These are phyloP conservation scores for Nudaria mundana DNA, from an alignment of 2,888 invertebrate species.

Conservation along the genomic window DNA sequence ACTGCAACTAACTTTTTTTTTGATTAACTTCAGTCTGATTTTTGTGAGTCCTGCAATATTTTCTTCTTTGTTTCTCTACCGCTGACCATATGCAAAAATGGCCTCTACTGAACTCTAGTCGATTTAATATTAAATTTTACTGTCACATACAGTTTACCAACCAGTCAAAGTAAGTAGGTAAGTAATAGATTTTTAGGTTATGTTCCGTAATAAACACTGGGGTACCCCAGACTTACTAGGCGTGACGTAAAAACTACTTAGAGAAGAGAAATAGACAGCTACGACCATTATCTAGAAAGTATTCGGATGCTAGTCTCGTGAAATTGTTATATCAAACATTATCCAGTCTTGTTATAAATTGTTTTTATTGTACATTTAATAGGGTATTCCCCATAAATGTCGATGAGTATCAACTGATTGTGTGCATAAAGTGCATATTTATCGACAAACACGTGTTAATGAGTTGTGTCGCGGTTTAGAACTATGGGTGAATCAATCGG, in stretches of 20 bases:
- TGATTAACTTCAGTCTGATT: too few relatives aligned
- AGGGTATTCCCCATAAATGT: slow-evolving; percentile 14
- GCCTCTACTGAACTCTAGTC: too few relatives aligned
- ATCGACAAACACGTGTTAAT: slow-evolving; percentile 46
- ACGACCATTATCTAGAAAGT: background rate
- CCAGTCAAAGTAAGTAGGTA: too few relatives aligned
- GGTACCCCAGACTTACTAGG: slow-evolving; percentile 9
- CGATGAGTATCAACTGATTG: slow-evolving; percentile 35
- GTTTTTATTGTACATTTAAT: slow-evolving; percentile 3
- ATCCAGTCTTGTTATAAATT: too few relatives aligned
- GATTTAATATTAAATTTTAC: too few relatives aligned
- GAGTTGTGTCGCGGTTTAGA: slow-evolving; percentile 55
- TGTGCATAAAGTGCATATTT: slow-evolving; percentile 18
- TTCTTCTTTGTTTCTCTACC: too few relatives aligned
- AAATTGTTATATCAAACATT: background rate
- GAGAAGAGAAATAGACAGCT: background rate
- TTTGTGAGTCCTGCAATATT: too few relatives aligned
- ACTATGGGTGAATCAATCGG: slow-evolving; percentile 67
- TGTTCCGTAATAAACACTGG: slow-evolving; percentile 2
- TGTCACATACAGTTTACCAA: too few relatives aligned
- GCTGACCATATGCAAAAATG: too few relatives aligned
- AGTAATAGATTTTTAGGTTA: background rate
- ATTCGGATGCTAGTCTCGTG: too few relatives aligned
- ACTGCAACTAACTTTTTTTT: too few relatives aligned
- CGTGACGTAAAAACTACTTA: slow-evolving; percentile 6